A percentile compares a stretch with the other conserved stretches of the same genome.
Conservation (phyloP, 64 coral and sea anemone species). For the Montipora cactus region DNA sequence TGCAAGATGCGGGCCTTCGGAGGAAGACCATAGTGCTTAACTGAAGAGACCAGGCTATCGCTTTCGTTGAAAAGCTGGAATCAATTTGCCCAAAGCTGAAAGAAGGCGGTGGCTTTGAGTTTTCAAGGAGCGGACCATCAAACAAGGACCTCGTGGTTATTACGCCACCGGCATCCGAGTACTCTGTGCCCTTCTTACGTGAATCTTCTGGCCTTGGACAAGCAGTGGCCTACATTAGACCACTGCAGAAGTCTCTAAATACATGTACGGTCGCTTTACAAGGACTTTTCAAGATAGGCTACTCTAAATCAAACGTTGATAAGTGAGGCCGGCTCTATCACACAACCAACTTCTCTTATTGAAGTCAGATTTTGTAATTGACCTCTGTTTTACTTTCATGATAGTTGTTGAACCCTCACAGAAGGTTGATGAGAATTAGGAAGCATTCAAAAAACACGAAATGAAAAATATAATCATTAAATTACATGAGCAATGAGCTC, state of each 20-base stretch:
- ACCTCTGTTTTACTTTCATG: neutral
- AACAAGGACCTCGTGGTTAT: constrained; percentile 13
- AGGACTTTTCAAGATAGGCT: neutral
- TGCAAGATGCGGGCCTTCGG: constrained; percentile 30
- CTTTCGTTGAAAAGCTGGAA: neutral
- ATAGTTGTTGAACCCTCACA: neutral
- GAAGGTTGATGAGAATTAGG: neutral
- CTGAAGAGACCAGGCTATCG: constrained; percentile 17
- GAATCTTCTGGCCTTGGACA: constrained; percentile 1
- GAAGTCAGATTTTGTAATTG: neutral
- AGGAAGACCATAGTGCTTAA: constrained; percentile 26
- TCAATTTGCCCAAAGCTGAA: constrained; percentile 48
- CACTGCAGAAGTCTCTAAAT: constrained; percentile 11
- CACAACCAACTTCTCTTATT: neutral
- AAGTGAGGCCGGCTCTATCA: neutral
- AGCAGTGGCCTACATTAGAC: constrained; percentile 24
- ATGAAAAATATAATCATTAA: neutral
- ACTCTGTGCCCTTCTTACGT: neutral
- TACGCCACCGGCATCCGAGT: neutral
- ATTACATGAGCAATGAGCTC: neutral
- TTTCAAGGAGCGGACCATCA: constrained; percentile 26
- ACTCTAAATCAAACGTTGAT: neutral
- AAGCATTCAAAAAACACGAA: neutral
- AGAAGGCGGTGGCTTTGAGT: constrained; percentile 49
- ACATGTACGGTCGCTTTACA: neutral